A percentile compares a stretch with the other conserved stretches of the same genome.
These are phyloP conservation scores for Pycnonotus jocosus DNA, from an alignment of 2,113 vertebrate species.

Conservation along the genomic window DNA sequence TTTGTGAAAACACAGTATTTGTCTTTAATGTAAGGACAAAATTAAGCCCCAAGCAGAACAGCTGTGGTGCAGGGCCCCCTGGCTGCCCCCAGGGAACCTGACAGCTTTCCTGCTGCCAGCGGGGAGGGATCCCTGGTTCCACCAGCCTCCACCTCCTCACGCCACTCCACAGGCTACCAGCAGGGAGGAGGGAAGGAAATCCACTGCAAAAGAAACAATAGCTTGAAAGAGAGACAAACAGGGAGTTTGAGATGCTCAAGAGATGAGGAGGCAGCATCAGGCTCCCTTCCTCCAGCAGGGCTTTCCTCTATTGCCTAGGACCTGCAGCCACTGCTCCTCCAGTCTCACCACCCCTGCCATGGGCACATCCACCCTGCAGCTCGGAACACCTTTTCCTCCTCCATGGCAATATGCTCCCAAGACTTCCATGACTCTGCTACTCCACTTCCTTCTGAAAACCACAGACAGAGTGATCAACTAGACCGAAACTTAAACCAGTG, in stretches of 20 bases:
- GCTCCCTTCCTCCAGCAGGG: not conserved
- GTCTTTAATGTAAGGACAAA: not conserved
- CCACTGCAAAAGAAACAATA: not conserved
- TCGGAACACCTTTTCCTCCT: not conserved
- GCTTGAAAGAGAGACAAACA: not conserved
- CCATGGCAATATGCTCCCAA: not conserved
- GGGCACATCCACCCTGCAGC: not conserved
- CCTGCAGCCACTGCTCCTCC: not conserved
- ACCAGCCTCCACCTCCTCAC: not conserved
- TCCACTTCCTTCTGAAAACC: not conserved
- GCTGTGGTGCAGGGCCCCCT: not conserved
- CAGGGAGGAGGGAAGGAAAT: not conserved
- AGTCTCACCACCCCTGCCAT: not conserved
- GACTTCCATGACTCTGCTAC: not conserved
- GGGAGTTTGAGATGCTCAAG: not conserved
- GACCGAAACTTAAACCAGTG: not conserved
- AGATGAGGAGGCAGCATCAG: not conserved
- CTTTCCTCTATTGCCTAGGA: not conserved
- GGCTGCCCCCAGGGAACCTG: not conserved
- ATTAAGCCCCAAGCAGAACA: not conserved
- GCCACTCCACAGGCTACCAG: not conserved
- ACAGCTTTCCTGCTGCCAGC: not conserved
- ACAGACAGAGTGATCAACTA: not conserved
- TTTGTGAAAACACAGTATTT: not conserved
- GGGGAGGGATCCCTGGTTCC: not conserved